Base-by-base conservation (phyloP, 2,113 vertebrate species). In the Acanthochromis polyacanthus region DNA sequence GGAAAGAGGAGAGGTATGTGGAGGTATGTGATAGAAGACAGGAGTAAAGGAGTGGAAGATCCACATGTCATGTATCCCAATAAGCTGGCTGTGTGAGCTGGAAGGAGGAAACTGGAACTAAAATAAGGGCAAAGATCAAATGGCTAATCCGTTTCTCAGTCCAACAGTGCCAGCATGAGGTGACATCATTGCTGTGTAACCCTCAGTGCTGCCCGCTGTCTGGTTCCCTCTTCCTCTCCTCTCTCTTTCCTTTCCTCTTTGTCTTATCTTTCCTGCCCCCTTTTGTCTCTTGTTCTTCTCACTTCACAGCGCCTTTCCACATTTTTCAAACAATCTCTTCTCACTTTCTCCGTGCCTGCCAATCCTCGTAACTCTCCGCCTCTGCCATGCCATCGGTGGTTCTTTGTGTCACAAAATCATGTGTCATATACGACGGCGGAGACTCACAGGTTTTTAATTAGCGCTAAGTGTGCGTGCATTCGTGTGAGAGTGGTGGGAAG, bases 111-210 rank as follows among this genome's bases (percentile, higher is more conserved):
- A 83, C 30, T 80, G 80, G 89, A 87, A 84, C 83, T 90, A 83
- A 90, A 91, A 86, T 82, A 89, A 84, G 82, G 72, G 80, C 75
- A 88, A 87, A 85, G 82, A 92, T 92, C 87, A 91, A 93, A 91
- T 86, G 85, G 82, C 53, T 77, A 85, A 83, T 85, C 75, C 57
- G 57, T 80, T 79, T 77, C 72, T 81, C 73, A 76, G 81, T 88
- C 88, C 86, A 82, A 88, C 75, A 76, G 87, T 80, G 75, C 81
- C 81, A 82, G 80, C 74, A 75, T 82, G 85, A 83, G 85, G 88
- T 94, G 93, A 94, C 93, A 93, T 94, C 93, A 94, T 91, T 83
- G 86, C 83, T 87, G 83, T 85, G 87, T 87, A 90, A 85, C 75
- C 71, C 79, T 90, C 56, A 68, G 59, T 77, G 60, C 57, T 20